phyloP scores from a whole-genome alignment of 1,140 invertebrate species.

The Drosophila punjabiensis region DNA sequence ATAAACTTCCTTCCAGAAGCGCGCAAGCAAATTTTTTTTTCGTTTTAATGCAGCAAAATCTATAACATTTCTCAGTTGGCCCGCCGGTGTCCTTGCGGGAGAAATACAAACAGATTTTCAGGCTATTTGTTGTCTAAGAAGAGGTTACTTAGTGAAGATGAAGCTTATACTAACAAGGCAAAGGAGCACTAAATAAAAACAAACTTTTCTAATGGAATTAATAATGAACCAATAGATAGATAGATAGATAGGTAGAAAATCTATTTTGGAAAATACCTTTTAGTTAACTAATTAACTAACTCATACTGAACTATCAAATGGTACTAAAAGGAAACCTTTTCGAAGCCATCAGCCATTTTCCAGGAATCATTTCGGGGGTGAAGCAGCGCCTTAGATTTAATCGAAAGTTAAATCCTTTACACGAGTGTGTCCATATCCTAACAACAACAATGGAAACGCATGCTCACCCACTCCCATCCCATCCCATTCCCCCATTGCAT shows the following conservation, averaged over 20 bases:
- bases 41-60: conserved; percentile 62
- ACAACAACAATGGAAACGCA: conserved; percentile 71
- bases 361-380: conserved; percentile 33
- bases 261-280: too few relatives aligned
- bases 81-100: conserved; percentile 6
- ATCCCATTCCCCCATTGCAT: conserved; percentile 13
- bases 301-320: background rate
- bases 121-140: conserved; percentile 69
- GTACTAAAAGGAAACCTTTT: background rate
- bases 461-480: conserved; percentile 34
- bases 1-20: conserved; percentile 36
- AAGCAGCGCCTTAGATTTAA: conserved; percentile 29
- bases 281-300: too few relatives aligned
- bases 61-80: conserved; percentile 43
- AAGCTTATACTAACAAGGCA: conserved; percentile 4
- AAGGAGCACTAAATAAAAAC: background rate
- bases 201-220: background rate
- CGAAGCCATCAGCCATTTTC: conserved; percentile 54
- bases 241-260: too few relatives aligned
- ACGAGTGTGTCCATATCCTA: conserved; percentile 63
- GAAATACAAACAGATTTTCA: conserved; percentile 70
- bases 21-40: conserved; percentile 72
- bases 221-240: too few relatives aligned
- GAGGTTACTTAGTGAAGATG: background rate
- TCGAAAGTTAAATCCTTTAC: conserved; percentile 67